phyloP scores from a whole-genome alignment of 2,888 invertebrate genomes.

The Magallana nippona region DNA sequence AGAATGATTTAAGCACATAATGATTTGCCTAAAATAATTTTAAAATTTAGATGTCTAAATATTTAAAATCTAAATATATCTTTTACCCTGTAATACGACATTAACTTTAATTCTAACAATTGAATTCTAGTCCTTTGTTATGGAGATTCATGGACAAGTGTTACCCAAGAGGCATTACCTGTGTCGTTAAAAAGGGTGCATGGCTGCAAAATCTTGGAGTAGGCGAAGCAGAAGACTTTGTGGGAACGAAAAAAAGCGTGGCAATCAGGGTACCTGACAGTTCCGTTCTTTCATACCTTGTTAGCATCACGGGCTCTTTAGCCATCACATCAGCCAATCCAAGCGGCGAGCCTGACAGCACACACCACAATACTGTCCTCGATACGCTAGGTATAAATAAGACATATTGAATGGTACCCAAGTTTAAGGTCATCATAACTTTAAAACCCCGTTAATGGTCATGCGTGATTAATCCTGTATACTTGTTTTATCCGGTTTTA shows the following conservation, averaged over 20 bases:
- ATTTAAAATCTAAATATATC: too few species aligned
- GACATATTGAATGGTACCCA: too few species aligned
- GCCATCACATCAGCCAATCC: conserved; percentile 68
- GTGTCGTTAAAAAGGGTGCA: conserved; percentile 65
- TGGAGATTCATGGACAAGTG: conserved; percentile 66
- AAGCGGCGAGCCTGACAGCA: conserved; percentile 67
- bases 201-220: conserved; percentile 55
- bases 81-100: too few species aligned
- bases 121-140: conserved; percentile 56
- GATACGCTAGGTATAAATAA: conserved; percentile 58
- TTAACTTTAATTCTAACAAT: too few species aligned
- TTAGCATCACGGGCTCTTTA: conserved; percentile 63
- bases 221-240: conserved; percentile 45
- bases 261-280: conserved; percentile 68
- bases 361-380: conserved; percentile 66
- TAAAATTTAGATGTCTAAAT: too few species aligned
- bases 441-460: too few species aligned
- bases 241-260: conserved; percentile 65
- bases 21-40: too few species aligned
- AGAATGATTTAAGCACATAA: too few species aligned
- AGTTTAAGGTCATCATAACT: too few species aligned
- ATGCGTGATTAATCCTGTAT: too few species aligned
- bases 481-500: too few species aligned
- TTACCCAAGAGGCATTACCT: conserved; percentile 68
- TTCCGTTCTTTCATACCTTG: conserved; percentile 63